Conservation (phyloP, 2,797 vertebrate genomes). For the Chaetodon trifasciatus region DNA sequence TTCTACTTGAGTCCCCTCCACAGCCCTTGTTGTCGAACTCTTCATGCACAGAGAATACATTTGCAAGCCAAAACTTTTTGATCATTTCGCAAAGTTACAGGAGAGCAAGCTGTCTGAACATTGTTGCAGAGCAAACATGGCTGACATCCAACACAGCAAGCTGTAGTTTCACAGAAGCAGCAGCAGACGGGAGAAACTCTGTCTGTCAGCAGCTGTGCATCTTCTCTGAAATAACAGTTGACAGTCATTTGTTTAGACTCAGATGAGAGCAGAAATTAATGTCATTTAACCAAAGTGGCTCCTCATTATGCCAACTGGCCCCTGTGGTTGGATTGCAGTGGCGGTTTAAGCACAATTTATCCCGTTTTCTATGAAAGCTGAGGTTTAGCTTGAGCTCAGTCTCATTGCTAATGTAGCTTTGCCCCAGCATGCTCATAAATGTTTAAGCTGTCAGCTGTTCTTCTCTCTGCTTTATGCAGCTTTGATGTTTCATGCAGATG, state of each 20-base stretch:
- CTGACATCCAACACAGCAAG: conserved; percentile 28
- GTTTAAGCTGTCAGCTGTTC: conserved; percentile 78
- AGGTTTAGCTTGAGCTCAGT: conserved; percentile 57
- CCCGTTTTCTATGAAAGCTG: conserved; percentile 63
- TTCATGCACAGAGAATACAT: conserved; percentile 22
- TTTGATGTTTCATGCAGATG: conserved; percentile 74
- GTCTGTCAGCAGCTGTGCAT: background rate
- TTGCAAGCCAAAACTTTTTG: conserved; percentile 33
- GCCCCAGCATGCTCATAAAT: conserved; percentile 66
- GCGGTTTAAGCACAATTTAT: conserved; percentile 59
- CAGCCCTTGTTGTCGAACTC: background rate
- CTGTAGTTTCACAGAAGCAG: conserved; percentile 27
- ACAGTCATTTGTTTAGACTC: conserved; percentile 22
- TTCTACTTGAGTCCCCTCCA: background rate
- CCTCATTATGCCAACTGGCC: conserved; percentile 55
- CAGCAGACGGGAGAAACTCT: conserved; percentile 38
- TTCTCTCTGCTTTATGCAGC: conserved; percentile 62
- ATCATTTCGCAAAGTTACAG: conserved; percentile 8
- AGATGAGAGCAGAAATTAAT: conserved; percentile 35
- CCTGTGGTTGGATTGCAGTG: conserved; percentile 36
- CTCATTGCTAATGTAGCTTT: conserved; percentile 57
- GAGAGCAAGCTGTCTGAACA: conserved; percentile 2
- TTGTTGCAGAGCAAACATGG: conserved; percentile 41
- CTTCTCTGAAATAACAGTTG: background rate
- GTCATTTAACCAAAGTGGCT: conserved; percentile 53